Percentiles rank a stretch among this genome's conserved stretches.
phyloP scores from a whole-genome alignment of 2,113 vertebrate species.

The Oryzias melastigma region DNA sequence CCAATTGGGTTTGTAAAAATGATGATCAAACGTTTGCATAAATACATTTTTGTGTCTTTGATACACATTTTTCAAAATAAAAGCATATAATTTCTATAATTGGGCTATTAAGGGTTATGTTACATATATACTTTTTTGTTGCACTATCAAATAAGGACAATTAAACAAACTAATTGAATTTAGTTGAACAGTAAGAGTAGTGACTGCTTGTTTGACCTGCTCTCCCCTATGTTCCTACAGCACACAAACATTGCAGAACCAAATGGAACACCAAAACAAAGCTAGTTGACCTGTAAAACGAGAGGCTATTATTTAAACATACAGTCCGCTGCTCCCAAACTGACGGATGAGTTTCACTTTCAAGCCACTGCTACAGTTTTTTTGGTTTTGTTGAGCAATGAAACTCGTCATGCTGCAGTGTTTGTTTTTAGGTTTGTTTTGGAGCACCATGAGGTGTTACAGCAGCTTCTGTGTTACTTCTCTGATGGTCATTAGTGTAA shows the following conservation, averaged over 20 bases:
- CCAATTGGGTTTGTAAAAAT: background rate
- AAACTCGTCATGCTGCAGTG: too few relatives aligned
- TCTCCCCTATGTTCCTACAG: conserved; percentile 37
- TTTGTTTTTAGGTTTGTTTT: too few relatives aligned
- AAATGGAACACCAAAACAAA: conserved; percentile 13
- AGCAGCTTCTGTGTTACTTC: too few relatives aligned
- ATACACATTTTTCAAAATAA: too few relatives aligned
- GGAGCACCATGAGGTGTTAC: too few relatives aligned
- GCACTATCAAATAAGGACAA: background rate
- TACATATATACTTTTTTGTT: too few relatives aligned
- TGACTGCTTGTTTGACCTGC: conserved; percentile 22
- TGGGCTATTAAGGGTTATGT: too few relatives aligned
- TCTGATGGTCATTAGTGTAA: too few relatives aligned
- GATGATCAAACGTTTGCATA: too few relatives aligned
- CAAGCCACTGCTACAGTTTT: accelerated
- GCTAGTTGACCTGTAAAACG: conserved; percentile 16
- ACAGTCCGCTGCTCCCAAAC: conserved; percentile 5
- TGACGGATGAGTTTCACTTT: background rate
- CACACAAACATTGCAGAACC: conserved; percentile 48
- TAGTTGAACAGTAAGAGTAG: too few relatives aligned
- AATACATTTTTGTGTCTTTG: too few relatives aligned
- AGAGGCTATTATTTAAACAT: conserved; percentile 23
- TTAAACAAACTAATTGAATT: conserved; percentile 1
- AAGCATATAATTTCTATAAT: too few relatives aligned
- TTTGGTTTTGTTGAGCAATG: background rate